These are phyloP conservation scores for Cottus gobio DNA, from an alignment of 2,113 vertebrate genomes.

Conservation along the genomic window DNA sequence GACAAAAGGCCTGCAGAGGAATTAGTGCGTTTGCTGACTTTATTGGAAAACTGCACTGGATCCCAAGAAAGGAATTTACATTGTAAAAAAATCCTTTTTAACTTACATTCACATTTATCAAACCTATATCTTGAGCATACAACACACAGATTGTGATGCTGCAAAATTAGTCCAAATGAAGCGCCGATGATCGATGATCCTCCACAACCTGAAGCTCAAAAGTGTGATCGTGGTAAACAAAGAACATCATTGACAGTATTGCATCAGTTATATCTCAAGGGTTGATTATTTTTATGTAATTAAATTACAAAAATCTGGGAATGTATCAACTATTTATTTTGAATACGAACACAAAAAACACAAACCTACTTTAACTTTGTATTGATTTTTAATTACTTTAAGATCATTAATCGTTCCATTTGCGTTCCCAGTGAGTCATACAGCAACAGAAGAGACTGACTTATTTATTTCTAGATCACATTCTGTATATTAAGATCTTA, in stretches of 20 bases:
- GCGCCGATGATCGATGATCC: neutral
- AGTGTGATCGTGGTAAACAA: neutral
- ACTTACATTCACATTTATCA: neutral
- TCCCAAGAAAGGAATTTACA: neutral
- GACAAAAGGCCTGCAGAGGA: conserved; percentile 15
- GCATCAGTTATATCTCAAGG: neutral
- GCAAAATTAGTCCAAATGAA: neutral
- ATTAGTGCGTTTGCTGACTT: conserved; percentile 5
- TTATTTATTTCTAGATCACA: neutral
- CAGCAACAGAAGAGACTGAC: neutral
- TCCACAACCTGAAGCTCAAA: neutral
- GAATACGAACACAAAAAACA: neutral
- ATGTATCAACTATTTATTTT: neutral
- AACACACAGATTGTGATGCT: neutral
- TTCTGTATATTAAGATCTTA: neutral
- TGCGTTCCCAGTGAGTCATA: conserved; percentile 9
- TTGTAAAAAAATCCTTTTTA: no score
- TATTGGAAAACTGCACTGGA: neutral
- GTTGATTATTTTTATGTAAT: neutral
- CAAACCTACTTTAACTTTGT: neutral
- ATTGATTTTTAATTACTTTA: neutral
- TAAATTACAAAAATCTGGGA: neutral
- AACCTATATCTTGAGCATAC: neutral
- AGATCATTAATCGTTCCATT: neutral
- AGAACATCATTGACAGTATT: neutral